phyloP scores from a whole-genome alignment of 2,113 vertebrate species.

The Girardinichthys multiradiatus region DNA sequence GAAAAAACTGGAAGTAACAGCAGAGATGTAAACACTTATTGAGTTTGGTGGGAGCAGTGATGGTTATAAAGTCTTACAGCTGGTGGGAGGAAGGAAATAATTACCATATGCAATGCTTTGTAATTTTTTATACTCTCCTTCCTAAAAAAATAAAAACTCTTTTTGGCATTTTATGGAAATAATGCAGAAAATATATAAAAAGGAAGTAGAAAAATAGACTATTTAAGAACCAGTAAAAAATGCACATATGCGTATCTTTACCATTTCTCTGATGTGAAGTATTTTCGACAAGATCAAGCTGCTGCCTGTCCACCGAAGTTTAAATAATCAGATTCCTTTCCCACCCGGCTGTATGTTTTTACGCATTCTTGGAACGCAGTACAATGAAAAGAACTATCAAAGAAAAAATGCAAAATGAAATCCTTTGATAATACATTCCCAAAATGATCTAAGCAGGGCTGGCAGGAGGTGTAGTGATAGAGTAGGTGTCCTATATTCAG shows the following conservation, averaged over 20 bases:
- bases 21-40: too few relatives aligned
- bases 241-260: not conserved
- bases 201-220: not conserved
- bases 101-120: too few relatives aligned
- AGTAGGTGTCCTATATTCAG: too few relatives aligned
- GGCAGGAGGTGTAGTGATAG: too few relatives aligned
- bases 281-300: constrained; percentile 2
- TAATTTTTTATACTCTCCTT: too few relatives aligned
- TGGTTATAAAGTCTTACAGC: too few relatives aligned
- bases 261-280: constrained; percentile 3
- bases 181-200: not conserved
- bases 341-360: constrained; percentile 1
- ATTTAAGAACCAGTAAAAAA: not conserved
- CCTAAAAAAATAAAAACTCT: too few relatives aligned
- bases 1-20: too few relatives aligned
- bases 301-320: constrained; percentile 5
- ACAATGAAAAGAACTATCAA: not conserved
- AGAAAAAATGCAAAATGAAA: not conserved
- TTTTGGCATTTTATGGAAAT: too few relatives aligned
- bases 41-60: too few relatives aligned
- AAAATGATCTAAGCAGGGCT: not conserved
- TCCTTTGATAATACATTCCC: not conserved
- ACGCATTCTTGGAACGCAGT: not conserved
- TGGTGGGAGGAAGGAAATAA: too few relatives aligned
- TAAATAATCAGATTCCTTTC: constrained; percentile 1